A percentile compares a stretch with the other conserved stretches of the same genome.
Conservation (phyloP, 2,113 vertebrate genomes). For the Cranoglanis bouderius region DNA sequence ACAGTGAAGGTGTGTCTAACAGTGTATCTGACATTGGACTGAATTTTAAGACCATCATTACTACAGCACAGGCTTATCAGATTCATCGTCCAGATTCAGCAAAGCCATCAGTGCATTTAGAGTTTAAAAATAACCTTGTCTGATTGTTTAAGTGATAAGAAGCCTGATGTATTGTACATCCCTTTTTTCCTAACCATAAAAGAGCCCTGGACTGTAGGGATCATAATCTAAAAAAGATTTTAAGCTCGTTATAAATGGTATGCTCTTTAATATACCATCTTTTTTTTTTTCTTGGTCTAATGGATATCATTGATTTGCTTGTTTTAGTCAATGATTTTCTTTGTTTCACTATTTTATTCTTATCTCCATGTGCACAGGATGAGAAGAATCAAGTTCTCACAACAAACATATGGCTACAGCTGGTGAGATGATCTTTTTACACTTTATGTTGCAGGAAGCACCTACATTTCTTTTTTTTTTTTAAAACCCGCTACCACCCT, state of each 20-base stretch:
- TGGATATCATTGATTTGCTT: background rate
- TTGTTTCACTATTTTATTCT: background rate
- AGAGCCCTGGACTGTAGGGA: background rate
- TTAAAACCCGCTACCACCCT: background rate
- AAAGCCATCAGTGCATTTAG: background rate
- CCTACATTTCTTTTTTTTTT: background rate
- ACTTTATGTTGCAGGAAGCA: background rate
- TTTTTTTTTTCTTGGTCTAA: background rate
- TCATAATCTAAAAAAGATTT: background rate
- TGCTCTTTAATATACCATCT: background rate
- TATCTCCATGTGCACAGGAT: constrained; percentile 74
- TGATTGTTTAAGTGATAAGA: constrained; percentile 10
- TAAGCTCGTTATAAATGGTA: background rate
- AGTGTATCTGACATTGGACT: background rate
- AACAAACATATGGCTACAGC: constrained; percentile 91
- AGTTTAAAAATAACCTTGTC: constrained; percentile 6
- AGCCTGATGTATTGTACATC: background rate
- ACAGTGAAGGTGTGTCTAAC: background rate
- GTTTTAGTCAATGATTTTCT: background rate
- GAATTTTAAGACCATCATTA: too few relatives aligned
- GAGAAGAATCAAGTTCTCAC: constrained; percentile 97
- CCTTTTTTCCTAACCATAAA: background rate
- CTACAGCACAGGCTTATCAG: too few relatives aligned
- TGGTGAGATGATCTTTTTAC: constrained; percentile 74
- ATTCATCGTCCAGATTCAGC: background rate